phyloP scores from a whole-genome alignment of 2,888 invertebrate genomes.

The Emesis russula region DNA sequence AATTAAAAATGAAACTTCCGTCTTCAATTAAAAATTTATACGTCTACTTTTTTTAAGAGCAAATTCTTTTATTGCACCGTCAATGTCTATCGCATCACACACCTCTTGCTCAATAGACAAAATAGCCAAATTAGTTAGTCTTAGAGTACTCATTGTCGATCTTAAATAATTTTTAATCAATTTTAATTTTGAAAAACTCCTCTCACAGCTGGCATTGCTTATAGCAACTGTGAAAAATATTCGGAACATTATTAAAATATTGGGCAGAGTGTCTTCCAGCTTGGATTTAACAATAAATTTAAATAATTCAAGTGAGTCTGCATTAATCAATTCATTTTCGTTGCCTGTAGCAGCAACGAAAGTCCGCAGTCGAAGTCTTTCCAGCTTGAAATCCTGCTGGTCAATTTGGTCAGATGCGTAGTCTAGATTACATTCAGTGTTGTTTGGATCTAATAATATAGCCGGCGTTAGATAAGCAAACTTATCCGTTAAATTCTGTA shows the following conservation, averaged over 20 bases:
- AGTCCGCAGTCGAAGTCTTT: too few species aligned
- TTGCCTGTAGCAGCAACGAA: too few species aligned
- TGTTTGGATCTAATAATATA: conserved; percentile 11
- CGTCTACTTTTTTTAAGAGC: too few species aligned
- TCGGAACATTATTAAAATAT: conserved; percentile 1
- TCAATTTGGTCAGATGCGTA: not conserved
- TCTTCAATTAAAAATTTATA: too few species aligned
- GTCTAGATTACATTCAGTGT: conserved; percentile 1
- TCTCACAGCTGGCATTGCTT: conserved; percentile 6
- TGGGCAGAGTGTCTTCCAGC: not conserved
- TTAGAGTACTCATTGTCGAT: not conserved
- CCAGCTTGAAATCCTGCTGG: too few species aligned
- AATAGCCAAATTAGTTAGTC: conserved; percentile 1
- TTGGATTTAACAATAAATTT: not conserved
- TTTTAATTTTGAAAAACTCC: conserved; percentile 3
- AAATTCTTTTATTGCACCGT: too few species aligned
- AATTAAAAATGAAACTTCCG: too few species aligned
- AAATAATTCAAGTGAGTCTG: not conserved
- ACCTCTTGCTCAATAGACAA: not conserved
- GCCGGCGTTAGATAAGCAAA: conserved; percentile 13
- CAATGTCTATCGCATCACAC: not conserved
- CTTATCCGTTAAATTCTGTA: conserved; percentile 1
- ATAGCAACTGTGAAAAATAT: conserved; percentile 4
- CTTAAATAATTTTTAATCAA: conserved; percentile 1
- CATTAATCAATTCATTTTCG: not conserved